Base-by-base conservation (phyloP, 2,888 invertebrate species). In the Thereva unica region DNA sequence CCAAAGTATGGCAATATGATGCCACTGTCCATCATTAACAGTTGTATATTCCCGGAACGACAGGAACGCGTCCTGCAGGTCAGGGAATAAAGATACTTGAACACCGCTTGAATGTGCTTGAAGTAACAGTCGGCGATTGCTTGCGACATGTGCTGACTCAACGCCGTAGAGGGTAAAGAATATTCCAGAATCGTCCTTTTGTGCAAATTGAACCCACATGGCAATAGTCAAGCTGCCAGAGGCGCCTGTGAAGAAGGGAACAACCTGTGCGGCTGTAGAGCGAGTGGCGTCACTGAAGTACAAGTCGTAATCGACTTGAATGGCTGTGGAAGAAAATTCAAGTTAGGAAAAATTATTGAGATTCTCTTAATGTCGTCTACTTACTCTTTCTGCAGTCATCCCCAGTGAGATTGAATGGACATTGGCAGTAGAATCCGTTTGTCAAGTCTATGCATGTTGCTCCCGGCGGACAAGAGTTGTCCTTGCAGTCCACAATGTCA, bases 251-350 rank as follows among this genome's bases (percentile, higher is more conserved):
- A 89, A 88, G 82, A 97, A 95, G 64, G 97, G 97, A 75, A 97
- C 92, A 9, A 94, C 88, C 82, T 97, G 91, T 35, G 95, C 91
- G 4, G 97, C 97, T 73, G 93, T 93, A 69, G 95, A 94, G 9
- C 95, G 88, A 9, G 91, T 84, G 53, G 92, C 88, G 78, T 97
- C 95, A 75, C 94, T 93, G 82, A 98, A 96, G 86, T 93, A 94
- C 7, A 98, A 83, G 78, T 98, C 97, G 79, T 97, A 98, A 81
- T 97, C 95, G n/a, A 95, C 93, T 82, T 95, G 95, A 73, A 97
- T 93, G n/a, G 93, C 94, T 94, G 82, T 49, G 86, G 85, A 44
- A 42, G 9, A 8, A n/a, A n/a, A 45, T n/a, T 45, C 5, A 45
- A 45, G 12, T 7, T 8, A 61, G 41, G 9, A 9, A 23, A 4